Base-by-base conservation (phyloP, 2,113 vertebrate species). In the Lycaon pictus region DNA sequence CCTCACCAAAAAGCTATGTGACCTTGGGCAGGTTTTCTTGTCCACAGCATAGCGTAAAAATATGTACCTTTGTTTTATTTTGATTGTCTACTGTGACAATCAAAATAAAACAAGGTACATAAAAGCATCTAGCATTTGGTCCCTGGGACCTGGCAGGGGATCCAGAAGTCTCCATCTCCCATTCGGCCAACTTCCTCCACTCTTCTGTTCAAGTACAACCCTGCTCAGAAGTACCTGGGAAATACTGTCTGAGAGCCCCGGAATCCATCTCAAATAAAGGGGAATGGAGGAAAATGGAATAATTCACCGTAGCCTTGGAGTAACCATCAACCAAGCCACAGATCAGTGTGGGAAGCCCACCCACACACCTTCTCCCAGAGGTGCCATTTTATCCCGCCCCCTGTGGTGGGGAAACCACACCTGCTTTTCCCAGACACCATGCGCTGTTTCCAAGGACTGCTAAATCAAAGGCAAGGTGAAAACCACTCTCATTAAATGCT, bases 401-500 rank as follows among this genome's bases (percentile, higher is more conserved):
- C 13, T 58, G n/a, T 25, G 16, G 20, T 12, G 1, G 7, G 20
- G 55, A 71, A 89, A 83, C 37, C 51, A 35, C 6, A 7, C 37
- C 51, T 51, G 23, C 25, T 82, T 80, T 88, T 95, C 37, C 17
- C 69, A 96, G 74, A 71, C 11, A 20, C 2, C 16, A 19, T 2
- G 17, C 11, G 23, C 77, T 3, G 1, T 83, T 83, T 74, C 55
- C 67, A 63, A 43, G 17, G 16, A n/a, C 20, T 11, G 27, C 83
- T 58, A 65, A 93, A 35, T 72, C 37, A 93, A 90, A 97, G 25
- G 27, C 7, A 29, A 97, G 56, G 87, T 90, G 56, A 32, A 83
- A 93, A 88, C 94, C 86, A 51, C 29, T 37, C 27, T 65, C 48
- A 5, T 80, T 80, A 84, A 88, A 71, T 11, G 22, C 1, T 0